These are phyloP conservation scores for Pollenia griseotomentosa DNA, from an alignment of 2,888 invertebrate genomes.

Conservation along the genomic window DNA sequence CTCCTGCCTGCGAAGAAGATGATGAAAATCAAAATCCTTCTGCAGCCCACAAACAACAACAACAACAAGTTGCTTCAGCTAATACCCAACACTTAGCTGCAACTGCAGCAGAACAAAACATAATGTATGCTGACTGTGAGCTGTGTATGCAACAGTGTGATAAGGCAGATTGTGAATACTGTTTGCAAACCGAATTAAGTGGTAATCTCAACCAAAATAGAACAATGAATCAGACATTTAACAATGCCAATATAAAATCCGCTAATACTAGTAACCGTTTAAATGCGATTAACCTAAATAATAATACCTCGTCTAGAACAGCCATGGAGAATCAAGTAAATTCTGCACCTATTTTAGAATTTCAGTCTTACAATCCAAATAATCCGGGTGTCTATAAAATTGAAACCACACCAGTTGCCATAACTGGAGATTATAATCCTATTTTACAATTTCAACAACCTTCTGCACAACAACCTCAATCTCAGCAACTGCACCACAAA, in stretches of 20 bases:
- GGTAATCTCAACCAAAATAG: conserved; percentile 45
- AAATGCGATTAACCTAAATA: conserved; percentile 58
- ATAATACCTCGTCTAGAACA: conserved; percentile 54
- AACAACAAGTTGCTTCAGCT: not conserved
- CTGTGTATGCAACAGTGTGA: conserved; percentile 83
- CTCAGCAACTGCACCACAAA: conserved; percentile 73
- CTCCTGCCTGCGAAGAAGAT: conserved; percentile 76
- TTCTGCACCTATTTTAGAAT: conserved; percentile 83
- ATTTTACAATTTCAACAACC: conserved; percentile 82
- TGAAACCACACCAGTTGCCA: conserved; percentile 84
- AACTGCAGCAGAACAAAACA: conserved; percentile 50
- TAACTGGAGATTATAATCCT: conserved; percentile 84
- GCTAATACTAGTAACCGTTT: conserved; percentile 42
- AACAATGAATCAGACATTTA: not conserved
- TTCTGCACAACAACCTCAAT: conserved; percentile 69
- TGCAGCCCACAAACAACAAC: conserved; percentile 26
- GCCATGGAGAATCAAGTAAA: conserved; percentile 68
- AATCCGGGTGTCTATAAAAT: conserved; percentile 84
- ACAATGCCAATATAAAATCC: not conserved
- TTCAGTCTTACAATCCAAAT: conserved; percentile 84
- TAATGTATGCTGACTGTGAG: conserved; percentile 81
- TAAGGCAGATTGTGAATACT: conserved; percentile 82
- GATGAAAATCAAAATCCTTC: conserved; percentile 73
- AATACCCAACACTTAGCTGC: conserved; percentile 46
- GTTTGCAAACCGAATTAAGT: conserved; percentile 74